Base-by-base conservation (phyloP, 1,140 invertebrate species). In the Samia ricini region DNA sequence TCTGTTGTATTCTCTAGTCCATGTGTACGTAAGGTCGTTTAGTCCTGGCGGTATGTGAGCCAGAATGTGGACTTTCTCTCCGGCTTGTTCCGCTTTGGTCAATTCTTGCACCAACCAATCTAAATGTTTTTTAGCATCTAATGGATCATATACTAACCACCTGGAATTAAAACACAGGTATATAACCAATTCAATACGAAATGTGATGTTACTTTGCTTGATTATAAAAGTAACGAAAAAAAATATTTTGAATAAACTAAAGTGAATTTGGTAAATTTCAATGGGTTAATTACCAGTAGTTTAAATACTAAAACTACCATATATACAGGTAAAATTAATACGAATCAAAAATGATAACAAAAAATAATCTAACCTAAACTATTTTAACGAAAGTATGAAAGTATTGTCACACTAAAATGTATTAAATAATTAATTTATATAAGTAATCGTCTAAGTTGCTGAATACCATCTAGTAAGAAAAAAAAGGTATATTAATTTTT, bases 31-130 rank as follows among this genome's bases (percentile, higher is more conserved):
- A 74, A 96, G 95, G 62, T 94, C 93, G 6, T 90, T 75, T 15
- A 92, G 91, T 7, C 95, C 95, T 0, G 95, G 93, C 0, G 96
- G 96, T 56, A 98, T 94, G 72, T 98, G 97, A 0, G 93, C 93
- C 20, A 98, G 80, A 36, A 98, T 95, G 72, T 98, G 96, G 4
- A 97, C 97, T 69, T 93, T 93, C 76, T 97, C 95, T 1, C 90
- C 85, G 7, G 91, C 91, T 29, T 90, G 74, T 83, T 98, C 97
- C 6, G 96, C 95, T 68, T 93, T 77, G 36, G 93, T 83, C 12
- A 98, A 83, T 2, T 93, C 94, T 18, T 93, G 74, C 1, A 94
- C 91, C 12, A 98, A 78, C 97, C 97, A 98, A 55, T 94, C 87
- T 49, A 98, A 89, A 76, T 97, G 95, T n/a, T 86, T 92, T 68